Evolutionary conservation across 2,888 invertebrate species (phyloP).

Genomic region (Crocallis elinguaria): DNA sequence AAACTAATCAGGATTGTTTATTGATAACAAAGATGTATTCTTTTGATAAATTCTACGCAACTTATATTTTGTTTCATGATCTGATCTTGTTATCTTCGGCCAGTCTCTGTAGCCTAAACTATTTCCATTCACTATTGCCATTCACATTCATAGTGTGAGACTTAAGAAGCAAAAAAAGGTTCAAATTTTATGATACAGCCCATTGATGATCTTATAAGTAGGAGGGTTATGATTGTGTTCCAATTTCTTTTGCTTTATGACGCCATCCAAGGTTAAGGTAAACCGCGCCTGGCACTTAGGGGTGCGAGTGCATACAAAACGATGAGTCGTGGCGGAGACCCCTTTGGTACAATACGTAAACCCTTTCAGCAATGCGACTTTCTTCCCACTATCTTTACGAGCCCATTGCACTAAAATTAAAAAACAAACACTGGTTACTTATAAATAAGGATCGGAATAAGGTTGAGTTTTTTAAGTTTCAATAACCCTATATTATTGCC

Average conservation of each 20-base stretch:
- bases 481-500: too few species aligned
- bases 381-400: not conserved
- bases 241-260: constrained; percentile 63
- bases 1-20: too few species aligned
- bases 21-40: too few species aligned
- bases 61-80: too few species aligned
- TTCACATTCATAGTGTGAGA: too few species aligned
- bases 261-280: constrained; percentile 62
- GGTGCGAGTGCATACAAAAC: not conserved
- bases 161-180: not conserved
- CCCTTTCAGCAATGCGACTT: constrained; percentile 1
- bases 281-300: constrained; percentile 41
- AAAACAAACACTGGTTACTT: too few species aligned
- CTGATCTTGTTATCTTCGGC: too few species aligned
- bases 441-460: too few species aligned
- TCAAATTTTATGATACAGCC: not conserved
- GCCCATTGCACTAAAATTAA: constrained; percentile 5
- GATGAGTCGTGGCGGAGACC: not conserved
- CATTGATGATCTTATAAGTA: constrained; percentile 14
- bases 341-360: not conserved
- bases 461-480: too few species aligned
- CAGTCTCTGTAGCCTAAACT: too few species aligned
- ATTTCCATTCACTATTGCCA: too few species aligned
- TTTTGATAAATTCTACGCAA: too few species aligned
- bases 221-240: constrained; percentile 55